Conservation (phyloP, 2,113 vertebrate species). For the Anguilla rostrata region DNA sequence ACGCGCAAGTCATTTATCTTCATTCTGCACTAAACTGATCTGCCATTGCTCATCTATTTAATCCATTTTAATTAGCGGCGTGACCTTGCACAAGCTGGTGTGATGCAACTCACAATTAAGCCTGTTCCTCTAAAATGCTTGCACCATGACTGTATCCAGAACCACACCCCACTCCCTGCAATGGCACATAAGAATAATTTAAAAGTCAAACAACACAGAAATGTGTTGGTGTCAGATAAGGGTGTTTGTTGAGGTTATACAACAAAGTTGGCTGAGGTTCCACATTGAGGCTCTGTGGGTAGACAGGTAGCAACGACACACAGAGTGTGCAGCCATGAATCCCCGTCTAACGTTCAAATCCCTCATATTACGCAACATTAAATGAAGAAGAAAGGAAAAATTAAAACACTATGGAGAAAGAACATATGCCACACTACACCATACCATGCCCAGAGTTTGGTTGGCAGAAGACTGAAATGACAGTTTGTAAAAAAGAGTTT, state of each 20-base stretch:
- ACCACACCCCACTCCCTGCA: not conserved
- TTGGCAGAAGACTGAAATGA: not conserved
- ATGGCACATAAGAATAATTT: not conserved
- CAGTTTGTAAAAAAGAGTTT: not conserved
- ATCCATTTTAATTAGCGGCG: not conserved
- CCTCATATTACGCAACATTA: not conserved
- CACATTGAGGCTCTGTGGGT: not conserved
- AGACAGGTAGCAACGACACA: not conserved
- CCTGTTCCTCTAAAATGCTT: too few relatives aligned
- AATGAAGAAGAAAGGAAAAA: not conserved
- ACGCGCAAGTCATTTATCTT: not conserved
- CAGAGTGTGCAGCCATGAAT: not conserved
- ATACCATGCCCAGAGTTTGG: not conserved
- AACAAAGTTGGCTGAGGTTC: not conserved
- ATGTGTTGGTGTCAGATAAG: not conserved
- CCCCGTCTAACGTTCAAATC: not conserved
- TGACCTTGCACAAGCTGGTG: not conserved
- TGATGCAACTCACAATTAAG: too few relatives aligned
- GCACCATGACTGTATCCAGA: not conserved
- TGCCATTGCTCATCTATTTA: not conserved
- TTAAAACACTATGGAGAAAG: not conserved
- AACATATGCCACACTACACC: not conserved
- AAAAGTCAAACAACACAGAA: not conserved
- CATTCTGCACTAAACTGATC: not conserved
- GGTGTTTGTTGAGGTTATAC: not conserved